Conservation (phyloP, 2,113 vertebrate genomes). For the Aspiorhynchus laticeps region DNA sequence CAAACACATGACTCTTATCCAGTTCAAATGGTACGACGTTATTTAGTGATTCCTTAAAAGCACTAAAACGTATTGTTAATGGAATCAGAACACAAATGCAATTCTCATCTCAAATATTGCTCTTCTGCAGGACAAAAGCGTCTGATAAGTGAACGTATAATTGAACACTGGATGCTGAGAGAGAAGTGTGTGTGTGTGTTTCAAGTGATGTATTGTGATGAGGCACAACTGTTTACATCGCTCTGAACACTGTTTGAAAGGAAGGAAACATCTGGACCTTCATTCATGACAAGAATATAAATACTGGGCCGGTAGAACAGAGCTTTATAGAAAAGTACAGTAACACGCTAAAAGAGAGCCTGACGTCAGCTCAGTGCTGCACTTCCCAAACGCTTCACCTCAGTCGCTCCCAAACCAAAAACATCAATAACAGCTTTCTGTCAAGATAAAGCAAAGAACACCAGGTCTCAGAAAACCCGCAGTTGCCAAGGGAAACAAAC, state of each 20-base stretch:
- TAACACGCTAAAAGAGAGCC: neutral
- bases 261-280: conserved; percentile 9
- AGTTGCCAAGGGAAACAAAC: conserved; percentile 59
- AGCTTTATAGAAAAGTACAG: conserved; percentile 34
- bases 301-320: conserved; percentile 63
- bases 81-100: neutral
- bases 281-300: conserved; percentile 48
- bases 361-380: conserved; percentile 5
- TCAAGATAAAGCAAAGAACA: conserved; percentile 59
- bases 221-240: conserved; percentile 45
- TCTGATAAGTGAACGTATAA: neutral
- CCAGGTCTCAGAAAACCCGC: conserved; percentile 57
- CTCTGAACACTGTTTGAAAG: conserved; percentile 58
- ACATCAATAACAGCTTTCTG: conserved; percentile 44
- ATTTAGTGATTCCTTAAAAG: neutral
- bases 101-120: neutral
- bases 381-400: conserved; percentile 18
- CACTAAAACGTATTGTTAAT: neutral
- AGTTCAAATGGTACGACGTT: neutral
- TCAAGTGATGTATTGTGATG: neutral
- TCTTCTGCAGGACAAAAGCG: neutral
- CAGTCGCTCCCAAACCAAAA: conserved; percentile 26
- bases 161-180: neutral
- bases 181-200: neutral
- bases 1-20: neutral